Base-by-base conservation (phyloP, 2,888 invertebrate species). In the Polyommatus icarus region DNA sequence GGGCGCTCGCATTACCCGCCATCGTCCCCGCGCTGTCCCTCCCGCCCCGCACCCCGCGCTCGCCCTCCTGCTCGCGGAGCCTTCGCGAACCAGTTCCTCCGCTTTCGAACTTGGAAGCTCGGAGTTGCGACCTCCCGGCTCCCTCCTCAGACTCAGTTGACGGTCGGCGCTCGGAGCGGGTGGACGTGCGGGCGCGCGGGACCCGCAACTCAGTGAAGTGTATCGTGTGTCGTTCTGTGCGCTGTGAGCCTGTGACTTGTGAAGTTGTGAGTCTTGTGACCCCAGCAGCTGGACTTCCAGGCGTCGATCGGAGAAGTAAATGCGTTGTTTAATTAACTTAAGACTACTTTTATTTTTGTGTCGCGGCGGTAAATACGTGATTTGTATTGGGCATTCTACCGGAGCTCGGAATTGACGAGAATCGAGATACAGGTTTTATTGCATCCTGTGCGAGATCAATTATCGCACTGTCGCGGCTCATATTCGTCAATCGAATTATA, bases 131-230 rank as follows among this genome's bases (percentile, higher is more conserved):
- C 72, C 24, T 46, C 18, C 36, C n/a, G n/a, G n/a, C n/a, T n/a
- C n/a, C n/a, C n/a, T n/a, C n/a, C 72, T 36, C n/a, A n/a, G n/a
- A n/a, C 40, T 78, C 80, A 81, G 80, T 80, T 54, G 78, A 77
- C 50, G 76, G 78, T 78, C 15, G 72, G 72, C 76, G 20, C 59
- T 75, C 77, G 78, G 12, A 76, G 71, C 36, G 54, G 36, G 77
- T 72, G 80, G 61, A 61, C 77, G 76, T 32, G 79, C 77, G 79
- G 78, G 76, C 76, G 29, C 54, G 71, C 72, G 76, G 12, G 76
- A 75, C 32, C 67, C 72, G 77, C 76, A 78, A 73, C 61, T 78
- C 73, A 32, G 79, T 77, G 79, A 78, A 79, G 77, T 77, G 80
- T 80, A 80, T 54, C 78, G 78, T 76, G 59, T 72, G 79, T 78